Base-by-base conservation (phyloP, 2,113 vertebrate genomes). In the Myocastor coypus region DNA sequence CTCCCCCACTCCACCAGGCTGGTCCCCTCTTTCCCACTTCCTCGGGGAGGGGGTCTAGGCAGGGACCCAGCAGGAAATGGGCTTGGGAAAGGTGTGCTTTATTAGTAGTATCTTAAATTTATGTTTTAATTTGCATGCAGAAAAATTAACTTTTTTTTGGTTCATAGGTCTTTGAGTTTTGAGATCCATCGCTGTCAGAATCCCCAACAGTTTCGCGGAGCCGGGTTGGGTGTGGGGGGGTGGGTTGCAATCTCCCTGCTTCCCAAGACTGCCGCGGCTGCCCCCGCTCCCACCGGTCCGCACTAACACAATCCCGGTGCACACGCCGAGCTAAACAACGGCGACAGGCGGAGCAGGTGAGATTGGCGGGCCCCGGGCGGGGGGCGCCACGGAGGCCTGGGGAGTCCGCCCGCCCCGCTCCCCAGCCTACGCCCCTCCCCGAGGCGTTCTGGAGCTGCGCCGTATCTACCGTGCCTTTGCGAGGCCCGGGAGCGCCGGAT, bases 281-380 rank as follows among this genome's bases (percentile, higher is more conserved):
- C 71, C 86, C 1, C 69, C 80, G 69, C 89, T 95, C 95, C 96
- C 95, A 61, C 73, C 0, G 68, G 92, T 57, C 64, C 64, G 26
- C 87, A n/a, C 89, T 69, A 42, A 57, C 5, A 73, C 86, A 84
- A 28, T 78, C 83, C 80, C 52, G 8, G 83, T 40, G 61, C 75
- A 42, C 93, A 69, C 40, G 37, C 89, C 20, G 89, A 90, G 93
- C 96, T 96, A 80, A 94, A 97, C 83, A 87, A 96, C 94, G 84
- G 97, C 87, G 95, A 94, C 97, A 92, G 93, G 97, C 94, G 96
- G 93, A 97, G 93, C 87, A 97, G 96, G 97, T 97, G 93, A 97
- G 97, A 95, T 88, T 55, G 69, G 91, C 93, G 83, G 94, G 89
- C 95, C 81, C 19, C 0, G 24, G n/a, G 88, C 4, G 34, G 42